Percentiles rank a stretch among this genome's conserved stretches.
phyloP scores from a whole-genome alignment of 2,888 invertebrate species.

The Eurytoma californica region DNA sequence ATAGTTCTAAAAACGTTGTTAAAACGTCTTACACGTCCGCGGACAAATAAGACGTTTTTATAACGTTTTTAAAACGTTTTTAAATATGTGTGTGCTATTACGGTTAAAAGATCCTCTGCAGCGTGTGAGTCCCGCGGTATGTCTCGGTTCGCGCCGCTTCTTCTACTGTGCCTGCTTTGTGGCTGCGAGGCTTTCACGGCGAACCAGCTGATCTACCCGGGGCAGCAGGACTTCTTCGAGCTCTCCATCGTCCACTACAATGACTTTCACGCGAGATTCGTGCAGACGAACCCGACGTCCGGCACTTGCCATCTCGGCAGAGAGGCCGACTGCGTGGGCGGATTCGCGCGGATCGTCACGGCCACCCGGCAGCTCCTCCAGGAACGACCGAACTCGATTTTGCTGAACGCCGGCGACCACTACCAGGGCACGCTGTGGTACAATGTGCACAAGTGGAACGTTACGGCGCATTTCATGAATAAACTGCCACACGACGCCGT shows the following conservation, averaged over 20 bases:
- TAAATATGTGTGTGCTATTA: no score
- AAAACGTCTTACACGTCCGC: no score
- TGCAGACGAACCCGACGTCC: slow-evolving; percentile 78
- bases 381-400: slow-evolving; percentile 79
- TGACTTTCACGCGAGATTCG: slow-evolving; percentile 81
- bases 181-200: slow-evolving; percentile 60
- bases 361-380: slow-evolving; percentile 74
- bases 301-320: slow-evolving; percentile 77
- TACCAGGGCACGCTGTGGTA: slow-evolving; percentile 92
- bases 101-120: no score
- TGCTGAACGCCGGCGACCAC: slow-evolving; percentile 89
- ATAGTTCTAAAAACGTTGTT: no score
- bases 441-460: slow-evolving; percentile 83
- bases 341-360: slow-evolving; percentile 81
- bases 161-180: neutral
- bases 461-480: slow-evolving; percentile 86
- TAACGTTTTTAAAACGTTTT: no score
- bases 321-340: slow-evolving; percentile 80
- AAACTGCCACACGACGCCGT: slow-evolving; percentile 85
- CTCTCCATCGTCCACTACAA: slow-evolving; percentile 79
- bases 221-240: slow-evolving; percentile 75
- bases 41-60: no score
- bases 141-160: neutral
- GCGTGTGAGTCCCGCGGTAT: neutral
- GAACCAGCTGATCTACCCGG: slow-evolving; percentile 62